Conservation (phyloP, 1,140 invertebrate genomes). For the Carcinoscorpius rotundicauda region DNA sequence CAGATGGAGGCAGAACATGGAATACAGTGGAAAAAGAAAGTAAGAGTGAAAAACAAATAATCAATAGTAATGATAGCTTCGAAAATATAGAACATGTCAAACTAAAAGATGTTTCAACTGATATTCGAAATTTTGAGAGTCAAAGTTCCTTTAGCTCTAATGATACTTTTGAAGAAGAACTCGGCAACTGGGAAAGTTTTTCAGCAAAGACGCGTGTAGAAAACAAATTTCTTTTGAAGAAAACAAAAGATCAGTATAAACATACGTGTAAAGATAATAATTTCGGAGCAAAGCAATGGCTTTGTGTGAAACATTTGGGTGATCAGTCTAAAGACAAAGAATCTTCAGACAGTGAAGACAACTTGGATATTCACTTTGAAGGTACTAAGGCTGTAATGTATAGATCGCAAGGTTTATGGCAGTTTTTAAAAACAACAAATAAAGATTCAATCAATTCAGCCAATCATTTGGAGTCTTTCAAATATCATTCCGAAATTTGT, state of each 20-base stretch:
- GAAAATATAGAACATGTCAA: constrained; percentile 15
- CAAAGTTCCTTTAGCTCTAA: constrained; percentile 24
- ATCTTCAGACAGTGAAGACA: constrained; percentile 18
- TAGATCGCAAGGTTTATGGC: constrained; percentile 19
- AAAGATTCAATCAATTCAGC: neutral
- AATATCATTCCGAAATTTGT: too few relatives aligned
- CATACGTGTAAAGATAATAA: neutral
- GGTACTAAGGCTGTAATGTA: constrained; percentile 16
- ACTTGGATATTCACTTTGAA: constrained; percentile 15
- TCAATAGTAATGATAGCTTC: constrained; percentile 13
- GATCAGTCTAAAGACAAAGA: constrained; percentile 11
- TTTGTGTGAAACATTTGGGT: neutral
- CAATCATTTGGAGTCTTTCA: too few relatives aligned
- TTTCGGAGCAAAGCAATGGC: neutral
- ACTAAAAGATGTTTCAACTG: constrained; percentile 6
- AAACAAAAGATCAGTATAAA: too few relatives aligned
- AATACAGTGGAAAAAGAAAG: constrained; percentile 26
- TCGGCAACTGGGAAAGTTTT: constrained; percentile 23
- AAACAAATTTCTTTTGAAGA: constrained; percentile 13
- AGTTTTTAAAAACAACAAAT: constrained; percentile 14
- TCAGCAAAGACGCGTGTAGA: constrained; percentile 9
- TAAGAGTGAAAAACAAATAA: constrained; percentile 20
- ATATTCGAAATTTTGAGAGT: constrained; percentile 20
- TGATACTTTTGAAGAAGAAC: constrained; percentile 27
- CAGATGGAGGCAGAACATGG: constrained; percentile 21